A percentile compares a stretch with the other conserved stretches of the same genome.
These are phyloP conservation scores for Druon quercuslanigerum DNA, from an alignment of 1,140 invertebrate genomes.

Conservation along the genomic window DNA sequence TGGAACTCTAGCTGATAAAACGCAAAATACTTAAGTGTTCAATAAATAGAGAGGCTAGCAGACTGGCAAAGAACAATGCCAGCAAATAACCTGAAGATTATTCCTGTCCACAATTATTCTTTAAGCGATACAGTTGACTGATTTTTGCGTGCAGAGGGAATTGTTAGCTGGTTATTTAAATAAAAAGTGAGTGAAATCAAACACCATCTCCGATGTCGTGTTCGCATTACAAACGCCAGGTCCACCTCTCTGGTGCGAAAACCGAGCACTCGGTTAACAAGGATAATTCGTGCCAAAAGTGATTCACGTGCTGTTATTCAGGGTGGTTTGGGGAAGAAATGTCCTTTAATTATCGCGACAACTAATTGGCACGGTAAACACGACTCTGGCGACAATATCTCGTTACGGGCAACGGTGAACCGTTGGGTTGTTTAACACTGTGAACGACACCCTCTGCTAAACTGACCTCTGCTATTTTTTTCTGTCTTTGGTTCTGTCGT, in stretches of 20 bases:
- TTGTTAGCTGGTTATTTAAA: not conserved
- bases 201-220: conserved; percentile 22
- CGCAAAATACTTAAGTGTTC: too few relatives aligned
- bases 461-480: not conserved
- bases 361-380: conserved; percentile 25
- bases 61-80: too few relatives aligned
- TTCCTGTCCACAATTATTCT: too few relatives aligned
- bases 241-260: conserved; percentile 3
- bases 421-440: conserved; percentile 10
- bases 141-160: not conserved
- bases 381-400: conserved; percentile 24
- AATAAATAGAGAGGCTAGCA: too few relatives aligned
- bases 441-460: not conserved
- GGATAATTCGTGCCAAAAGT: conserved; percentile 28
- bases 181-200: conserved; percentile 14
- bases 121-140: too few relatives aligned
- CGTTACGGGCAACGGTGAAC: conserved; percentile 16
- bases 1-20: too few relatives aligned
- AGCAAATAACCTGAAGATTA: too few relatives aligned
- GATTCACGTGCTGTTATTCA: conserved; percentile 19
- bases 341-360: conserved; percentile 29
- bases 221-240: conserved; percentile 15
- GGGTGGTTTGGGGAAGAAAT: conserved; percentile 11
- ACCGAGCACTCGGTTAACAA: conserved; percentile 25
- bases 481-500: not conserved